Base-by-base conservation (phyloP, 2,113 vertebrate genomes). In the Sander vitreus region DNA sequence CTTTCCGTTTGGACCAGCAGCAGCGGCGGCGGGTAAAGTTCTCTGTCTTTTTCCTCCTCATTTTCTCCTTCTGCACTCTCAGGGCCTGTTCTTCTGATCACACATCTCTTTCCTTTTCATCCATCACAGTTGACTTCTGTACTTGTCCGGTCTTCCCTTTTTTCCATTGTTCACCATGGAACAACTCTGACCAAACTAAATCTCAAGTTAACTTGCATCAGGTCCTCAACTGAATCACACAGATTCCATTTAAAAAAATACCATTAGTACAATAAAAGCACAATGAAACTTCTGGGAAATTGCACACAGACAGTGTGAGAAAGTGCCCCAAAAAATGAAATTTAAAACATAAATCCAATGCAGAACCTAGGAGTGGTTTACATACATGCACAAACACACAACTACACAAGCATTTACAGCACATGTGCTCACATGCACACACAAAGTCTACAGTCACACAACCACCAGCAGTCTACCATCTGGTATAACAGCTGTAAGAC, bases 1-100 rank as follows among this genome's bases (percentile, higher is more conserved):
- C 79, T 93, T 83, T 94, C 83, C 88, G 72, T 91, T 88, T 66
- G 94, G 93, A 94, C 88, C 91, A 90, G 74, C 95, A 94, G 73
- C 86, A 88, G 94, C 91, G 92, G 91, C 90, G 90, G 91, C 91
- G 94, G 95, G 95, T 96, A 96, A 95, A 94, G 91, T 92, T 92
- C 80, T 88, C 86, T 89, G 78, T 81, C 84, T 85, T 81, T 86
- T 76, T 73, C 89, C 81, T 83, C 73, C 58, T 70, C 65, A 73
- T 89, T 85, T 85, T 76, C 81, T 88, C 48, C 73, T 59, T 78
- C 75, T 88, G 88, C 89, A 78, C 73, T 77, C 74, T 90, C 53
- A 59, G 78, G 58, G 83, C 85, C 77, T 76, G 80, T 78, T 84
- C 83, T 79, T 86, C 89, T 81, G 57, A 75, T 65, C 80, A 85